phyloP scores from a whole-genome alignment of 2,113 vertebrate genomes.

The Uria lomvia region DNA sequence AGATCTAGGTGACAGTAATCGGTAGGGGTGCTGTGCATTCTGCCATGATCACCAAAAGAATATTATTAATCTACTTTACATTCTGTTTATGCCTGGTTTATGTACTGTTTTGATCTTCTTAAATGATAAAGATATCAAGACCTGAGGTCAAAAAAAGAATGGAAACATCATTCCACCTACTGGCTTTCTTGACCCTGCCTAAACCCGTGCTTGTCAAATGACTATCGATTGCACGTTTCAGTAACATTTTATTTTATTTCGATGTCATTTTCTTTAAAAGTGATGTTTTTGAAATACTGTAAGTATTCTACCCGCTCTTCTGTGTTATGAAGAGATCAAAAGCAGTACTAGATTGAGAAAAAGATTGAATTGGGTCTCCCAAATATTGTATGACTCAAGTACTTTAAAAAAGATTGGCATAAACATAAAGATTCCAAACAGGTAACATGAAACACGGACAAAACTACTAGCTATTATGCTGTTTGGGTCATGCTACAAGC shows the following conservation, averaged over 20 bases:
- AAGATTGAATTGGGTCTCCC: neutral
- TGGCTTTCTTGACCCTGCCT: neutral
- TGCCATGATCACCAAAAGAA: neutral
- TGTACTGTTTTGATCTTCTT: neutral
- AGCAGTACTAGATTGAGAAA: neutral
- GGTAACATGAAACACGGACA: neutral
- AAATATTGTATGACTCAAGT: neutral
- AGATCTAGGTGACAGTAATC: neutral
- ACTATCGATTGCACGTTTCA: neutral
- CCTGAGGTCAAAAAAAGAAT: neutral
- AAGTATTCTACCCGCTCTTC: neutral
- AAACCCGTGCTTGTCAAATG: neutral
- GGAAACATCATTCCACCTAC: neutral
- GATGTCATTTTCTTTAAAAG: neutral
- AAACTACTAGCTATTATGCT: neutral
- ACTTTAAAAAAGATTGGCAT: neutral
- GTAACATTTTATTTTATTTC: neutral
- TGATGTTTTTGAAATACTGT: neutral
- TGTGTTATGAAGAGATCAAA: neutral
- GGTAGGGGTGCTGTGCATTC: neutral
- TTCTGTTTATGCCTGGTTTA: neutral
- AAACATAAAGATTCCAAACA: neutral
- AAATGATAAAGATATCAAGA: neutral
- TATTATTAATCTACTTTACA: neutral
- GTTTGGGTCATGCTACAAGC: neutral